Base-by-base conservation (phyloP, 2,797 vertebrate species). In the Poecilia gillii region DNA sequence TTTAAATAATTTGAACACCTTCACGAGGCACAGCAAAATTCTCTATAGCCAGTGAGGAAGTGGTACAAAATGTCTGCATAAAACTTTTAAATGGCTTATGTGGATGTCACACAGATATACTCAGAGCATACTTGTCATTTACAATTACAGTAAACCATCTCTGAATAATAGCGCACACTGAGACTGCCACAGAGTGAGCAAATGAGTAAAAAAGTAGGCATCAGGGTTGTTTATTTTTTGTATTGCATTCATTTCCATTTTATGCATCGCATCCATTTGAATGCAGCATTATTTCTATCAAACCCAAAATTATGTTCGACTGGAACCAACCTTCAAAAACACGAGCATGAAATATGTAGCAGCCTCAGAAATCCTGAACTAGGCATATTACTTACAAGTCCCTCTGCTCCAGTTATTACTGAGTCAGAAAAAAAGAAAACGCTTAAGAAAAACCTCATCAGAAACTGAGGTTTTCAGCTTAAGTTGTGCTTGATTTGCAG, bases 331-430 rank as follows among this genome's bases (percentile, higher is more conserved):
- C 74, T 87, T 76, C 0, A 1, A 76, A 78, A 87, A 88, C 13
- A 87, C 72, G 51, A 89, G 64, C 73, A 83, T 80, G 66, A 87
- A 90, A 87, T 81, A 85, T 82, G 76, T 36, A 81, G 70, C 77
- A 55, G 64, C 77, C 82, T 84, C 36, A 81, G 71, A 87, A 88
- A 85, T 84, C 76, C 79, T 75, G 75, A 84, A 84, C 68, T 72
- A 80, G 76, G 76, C 71, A 86, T 78, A 82, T 87, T 84, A 28
- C 70, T 82, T 78, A 82, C 57, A 85, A 76, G 74, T 85, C 78
- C 87, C 81, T 78, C 72, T 78, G 70, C 70, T 84, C 68, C 70
- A 70, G 72, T 62, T 81, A 80, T 55, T 83, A 83, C 78, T 77
- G 81, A 82, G 75, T 77, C 49, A 85, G 80, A 82, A 79, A 81